Conservation (phyloP, 2,113 vertebrate genomes). For the Ellobius talpinus region DNA sequence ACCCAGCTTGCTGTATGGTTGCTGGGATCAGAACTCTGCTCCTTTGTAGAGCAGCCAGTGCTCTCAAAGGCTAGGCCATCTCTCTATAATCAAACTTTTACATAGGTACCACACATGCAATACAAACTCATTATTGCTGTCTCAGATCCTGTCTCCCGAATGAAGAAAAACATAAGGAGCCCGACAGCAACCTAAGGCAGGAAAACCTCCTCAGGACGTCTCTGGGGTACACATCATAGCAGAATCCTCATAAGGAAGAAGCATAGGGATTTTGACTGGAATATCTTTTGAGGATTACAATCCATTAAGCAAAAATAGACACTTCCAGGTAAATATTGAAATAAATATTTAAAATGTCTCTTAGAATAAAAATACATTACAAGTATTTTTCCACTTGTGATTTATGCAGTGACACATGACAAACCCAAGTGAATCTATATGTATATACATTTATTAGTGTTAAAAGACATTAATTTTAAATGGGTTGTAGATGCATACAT, state of each 20-base stretch:
- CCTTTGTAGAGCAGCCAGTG: not conserved
- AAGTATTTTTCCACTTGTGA: not conserved
- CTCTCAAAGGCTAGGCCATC: not conserved
- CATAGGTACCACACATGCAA: not conserved
- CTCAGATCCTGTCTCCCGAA: not conserved
- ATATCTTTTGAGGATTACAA: not conserved
- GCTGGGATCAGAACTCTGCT: not conserved
- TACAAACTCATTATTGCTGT: not conserved
- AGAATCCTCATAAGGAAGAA: not conserved
- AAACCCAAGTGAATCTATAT: not conserved
- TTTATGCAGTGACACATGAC: not conserved
- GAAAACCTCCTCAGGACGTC: not conserved
- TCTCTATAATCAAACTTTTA: not conserved
- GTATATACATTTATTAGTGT: no score
- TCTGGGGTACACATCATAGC: not conserved
- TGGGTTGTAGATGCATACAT: not conserved
- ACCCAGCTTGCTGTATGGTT: no score
- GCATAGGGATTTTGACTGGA: not conserved
- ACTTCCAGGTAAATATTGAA: not conserved
- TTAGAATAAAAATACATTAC: not conserved
- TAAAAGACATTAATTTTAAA: not conserved
- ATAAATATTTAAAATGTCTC: not conserved
- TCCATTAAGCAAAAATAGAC: not conserved
- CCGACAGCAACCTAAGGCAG: not conserved
- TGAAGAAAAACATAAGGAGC: not conserved